Conservation (phyloP, 1,140 invertebrate genomes). For the Dendroctonus valens region DNA sequence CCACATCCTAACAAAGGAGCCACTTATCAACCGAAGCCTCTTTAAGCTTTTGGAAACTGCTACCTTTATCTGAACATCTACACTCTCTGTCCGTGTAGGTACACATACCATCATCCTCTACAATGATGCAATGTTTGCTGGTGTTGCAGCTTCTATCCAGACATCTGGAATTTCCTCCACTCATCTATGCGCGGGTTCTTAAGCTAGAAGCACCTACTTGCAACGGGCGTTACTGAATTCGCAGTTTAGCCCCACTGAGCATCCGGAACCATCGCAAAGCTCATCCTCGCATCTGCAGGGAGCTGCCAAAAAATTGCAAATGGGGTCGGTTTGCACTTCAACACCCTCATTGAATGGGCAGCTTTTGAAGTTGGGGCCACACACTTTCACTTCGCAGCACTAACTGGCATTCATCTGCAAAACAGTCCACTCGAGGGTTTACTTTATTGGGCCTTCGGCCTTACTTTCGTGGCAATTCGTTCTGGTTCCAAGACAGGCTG, state of each 20-base stretch:
- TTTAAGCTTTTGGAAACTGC: constrained; percentile 1
- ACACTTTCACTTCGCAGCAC: constrained; percentile 23
- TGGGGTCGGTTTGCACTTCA: constrained; percentile 19
- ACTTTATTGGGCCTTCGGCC: neutral
- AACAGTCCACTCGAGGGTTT: neutral
- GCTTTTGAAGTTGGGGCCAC: constrained; percentile 18
- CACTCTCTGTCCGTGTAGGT: constrained; percentile 12
- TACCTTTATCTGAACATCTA: constrained; percentile 15
- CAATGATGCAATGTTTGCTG: constrained; percentile 21
- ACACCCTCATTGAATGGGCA: constrained; percentile 15
- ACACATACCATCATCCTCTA: constrained; percentile 11
- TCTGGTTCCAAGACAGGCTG: constrained; percentile 18
- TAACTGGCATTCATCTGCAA: constrained; percentile 16
- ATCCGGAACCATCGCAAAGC: neutral
- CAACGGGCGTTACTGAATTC: constrained; percentile 9
- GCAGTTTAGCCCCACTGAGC: constrained; percentile 1
- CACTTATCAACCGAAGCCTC: neutral
- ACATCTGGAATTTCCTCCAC: constrained; percentile 16
- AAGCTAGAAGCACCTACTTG: constrained; percentile 5
- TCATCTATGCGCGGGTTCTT: neutral
- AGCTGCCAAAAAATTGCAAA: neutral
- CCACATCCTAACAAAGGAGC: constrained; percentile 2
- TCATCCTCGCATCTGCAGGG: constrained; percentile 8
- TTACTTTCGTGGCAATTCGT: constrained; percentile 25
- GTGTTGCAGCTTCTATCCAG: constrained; percentile 20